A percentile compares a stretch with the other conserved stretches of the same genome.
These are phyloP conservation scores for Caradrina clavipalpis DNA, from an alignment of 2,888 invertebrate species.

Conservation along the genomic window DNA sequence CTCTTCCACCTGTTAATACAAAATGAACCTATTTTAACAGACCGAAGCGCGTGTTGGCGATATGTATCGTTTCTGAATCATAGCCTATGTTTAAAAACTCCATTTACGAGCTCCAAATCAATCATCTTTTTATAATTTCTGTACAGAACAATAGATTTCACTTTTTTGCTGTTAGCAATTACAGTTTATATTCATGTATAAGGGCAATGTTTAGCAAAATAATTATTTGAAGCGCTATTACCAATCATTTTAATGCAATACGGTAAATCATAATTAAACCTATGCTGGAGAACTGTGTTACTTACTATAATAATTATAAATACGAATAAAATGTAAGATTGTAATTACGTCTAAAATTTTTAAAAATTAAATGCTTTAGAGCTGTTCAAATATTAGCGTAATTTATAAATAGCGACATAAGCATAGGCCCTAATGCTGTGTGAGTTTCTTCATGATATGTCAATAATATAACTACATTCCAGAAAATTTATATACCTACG, in stretches of 20 bases:
- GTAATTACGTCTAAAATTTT: conserved; percentile 1
- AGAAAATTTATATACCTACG: conserved; percentile 42
- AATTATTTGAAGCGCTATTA: conserved; percentile 15
- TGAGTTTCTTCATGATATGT: conserved; percentile 42
- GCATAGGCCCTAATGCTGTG: conserved; percentile 25
- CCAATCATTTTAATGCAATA: conserved; percentile 9
- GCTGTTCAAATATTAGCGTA: conserved; percentile 22
- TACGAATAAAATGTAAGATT: conserved; percentile 24
- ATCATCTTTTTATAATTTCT: neutral
- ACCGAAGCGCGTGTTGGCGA: neutral
- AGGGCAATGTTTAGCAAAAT: neutral
- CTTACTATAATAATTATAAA: conserved; percentile 1
- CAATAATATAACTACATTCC: conserved; percentile 38
- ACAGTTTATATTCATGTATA: conserved; percentile 3
- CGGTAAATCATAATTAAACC: conserved; percentile 10
- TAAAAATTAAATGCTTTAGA: conserved; percentile 24
- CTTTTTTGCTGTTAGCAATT: conserved; percentile 5
- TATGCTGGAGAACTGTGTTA: conserved; percentile 6
- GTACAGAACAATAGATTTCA: neutral
- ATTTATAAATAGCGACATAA: conserved; percentile 28
- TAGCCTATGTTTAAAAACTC: neutral
- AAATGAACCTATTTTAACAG: neutral
- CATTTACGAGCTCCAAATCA: conserved; percentile 8
- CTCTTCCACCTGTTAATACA: neutral
- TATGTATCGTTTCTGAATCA: neutral